Conservation (phyloP, 2,888 invertebrate genomes). For the Chymomyza procnemis region DNA sequence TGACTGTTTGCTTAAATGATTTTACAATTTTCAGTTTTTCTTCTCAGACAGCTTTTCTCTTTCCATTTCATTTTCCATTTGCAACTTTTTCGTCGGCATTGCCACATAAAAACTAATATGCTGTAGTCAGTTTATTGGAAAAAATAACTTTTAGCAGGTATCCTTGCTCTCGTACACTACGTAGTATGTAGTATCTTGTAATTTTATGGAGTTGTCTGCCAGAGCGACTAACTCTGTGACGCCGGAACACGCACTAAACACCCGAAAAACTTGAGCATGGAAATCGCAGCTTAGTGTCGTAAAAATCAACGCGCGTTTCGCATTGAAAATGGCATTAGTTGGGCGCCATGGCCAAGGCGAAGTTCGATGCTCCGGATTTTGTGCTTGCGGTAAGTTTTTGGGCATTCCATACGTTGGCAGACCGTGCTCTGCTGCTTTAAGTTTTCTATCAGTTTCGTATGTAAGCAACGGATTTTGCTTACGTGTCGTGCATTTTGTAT, state of each 20-base stretch:
- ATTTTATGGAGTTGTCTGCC: constrained; percentile 57
- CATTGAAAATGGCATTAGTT: constrained; percentile 59
- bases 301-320: constrained; percentile 54
- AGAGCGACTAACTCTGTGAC: neutral
- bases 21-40: constrained; percentile 45
- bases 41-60: neutral
- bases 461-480: constrained; percentile 43
- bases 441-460: constrained; percentile 21
- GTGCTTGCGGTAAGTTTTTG: constrained; percentile 52
- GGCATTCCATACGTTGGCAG: constrained; percentile 10
- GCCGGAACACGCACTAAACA: constrained; percentile 11
- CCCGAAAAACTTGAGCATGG: constrained; percentile 42
- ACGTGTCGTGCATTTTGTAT: constrained; percentile 65
- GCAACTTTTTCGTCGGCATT: constrained; percentile 24
- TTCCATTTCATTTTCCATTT: constrained; percentile 36
- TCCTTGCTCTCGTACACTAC: neutral
- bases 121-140: constrained; percentile 64
- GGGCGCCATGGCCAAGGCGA: constrained; percentile 38
- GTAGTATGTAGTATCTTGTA: constrained; percentile 51
- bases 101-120: constrained; percentile 64
- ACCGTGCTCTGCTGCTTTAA: constrained; percentile 20
- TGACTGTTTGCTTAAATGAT: constrained; percentile 71
- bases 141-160: constrained; percentile 52
- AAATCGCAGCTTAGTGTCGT: constrained; percentile 68
- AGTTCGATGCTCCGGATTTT: constrained; percentile 44